Evolutionary conservation across 2,113 vertebrate species (phyloP), one percentile per base, ranked within the genome.

Genomic region (Apodemus speciosus): DNA sequence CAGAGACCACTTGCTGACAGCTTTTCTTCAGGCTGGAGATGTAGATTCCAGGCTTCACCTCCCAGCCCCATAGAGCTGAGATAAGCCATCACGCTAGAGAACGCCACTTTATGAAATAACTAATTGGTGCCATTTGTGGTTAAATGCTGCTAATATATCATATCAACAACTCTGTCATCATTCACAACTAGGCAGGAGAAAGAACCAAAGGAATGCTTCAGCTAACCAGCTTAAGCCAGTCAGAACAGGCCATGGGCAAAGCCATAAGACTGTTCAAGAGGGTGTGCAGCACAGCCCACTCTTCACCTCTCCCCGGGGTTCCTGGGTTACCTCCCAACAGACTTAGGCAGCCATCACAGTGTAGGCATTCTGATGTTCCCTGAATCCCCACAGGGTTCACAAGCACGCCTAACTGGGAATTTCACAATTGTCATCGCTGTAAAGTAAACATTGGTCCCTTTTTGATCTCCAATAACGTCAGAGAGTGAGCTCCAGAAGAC

Each of bases 111-210:
- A 35, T 72, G 73, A 85, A 75, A 84, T 77, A 93, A 83, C 79
- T 73, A 92, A 92, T 92, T 91, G 93, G 79, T 85, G 58, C 90
- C 95, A 90, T 93, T 95, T 94, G 96, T 87, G 93, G 94, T 60
- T 95, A 64, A 92, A 95, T 51, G 88, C 38, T 76, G 40, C 87
- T 69, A 92, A 88, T 64, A 58, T 76, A 86, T 90, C 80, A 10
- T 73, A 62, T 91, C 96, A 93, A 79, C 92, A 62, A 53, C 23
- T 18, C 85, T 91, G 94, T 93, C 94, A 40, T 62, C 92, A 87
- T 93, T 86, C n/a, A 94, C 68, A 86, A 62, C 51, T 0, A 9
- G 73, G 73, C 53, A 27, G 46, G 77, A 94, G 90, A 95, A 75
- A 51, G 86, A 72, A 56, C 43, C 71, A 58, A 76, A 90, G 62